Base-by-base conservation (phyloP, 2,113 vertebrate species). In the Maccullochella peelii region DNA sequence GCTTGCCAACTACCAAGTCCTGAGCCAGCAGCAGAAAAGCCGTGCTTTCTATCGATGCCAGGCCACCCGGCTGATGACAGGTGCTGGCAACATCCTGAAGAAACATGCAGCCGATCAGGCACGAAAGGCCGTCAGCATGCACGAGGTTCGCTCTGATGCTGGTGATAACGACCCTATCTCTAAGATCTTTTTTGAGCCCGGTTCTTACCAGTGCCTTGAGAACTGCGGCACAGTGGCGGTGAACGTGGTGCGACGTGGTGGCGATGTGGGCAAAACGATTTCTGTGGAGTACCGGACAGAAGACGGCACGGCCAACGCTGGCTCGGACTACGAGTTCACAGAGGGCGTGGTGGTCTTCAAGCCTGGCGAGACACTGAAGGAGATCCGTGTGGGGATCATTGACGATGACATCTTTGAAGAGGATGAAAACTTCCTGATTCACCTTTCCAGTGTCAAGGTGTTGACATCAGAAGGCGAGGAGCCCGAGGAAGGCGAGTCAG, bases 381-480 rank as follows among this genome's bases (percentile, higher is more conserved):
- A 99, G 90, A 97, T 99, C 89, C 95, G 97, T 0, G 97, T 99
- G 16, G 98, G 98, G 40, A 98, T 99, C 93, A 99, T 99, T 0
- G 98, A 99, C 0, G 98, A 99, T 0, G 98, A 99, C 90, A 99
- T 99, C 85, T 99, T 99, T 73, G 98, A 99, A 91, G 98, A 99
- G 93, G 98, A 99, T 11, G 98, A 99, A 88, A 99, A 99, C 94
- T 99, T 99, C 95, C 95, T 97, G 50, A 98, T 99, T 80, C 98
- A 99, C 84, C 97, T 99, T 38, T 97, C 97, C 93, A 98, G 95
- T 0, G 94, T 99, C 67, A 96, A 96, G 0, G 95, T 98, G 44
- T 86, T 97, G 88, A 42, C 86, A 16, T 89, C 95, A 0, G 97
- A 98, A 52, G 92, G 92, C 2, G 94, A 95, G 0, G 97, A 97